Conservation (phyloP, 2,888 invertebrate genomes). For the Callosobruchus maculatus region DNA sequence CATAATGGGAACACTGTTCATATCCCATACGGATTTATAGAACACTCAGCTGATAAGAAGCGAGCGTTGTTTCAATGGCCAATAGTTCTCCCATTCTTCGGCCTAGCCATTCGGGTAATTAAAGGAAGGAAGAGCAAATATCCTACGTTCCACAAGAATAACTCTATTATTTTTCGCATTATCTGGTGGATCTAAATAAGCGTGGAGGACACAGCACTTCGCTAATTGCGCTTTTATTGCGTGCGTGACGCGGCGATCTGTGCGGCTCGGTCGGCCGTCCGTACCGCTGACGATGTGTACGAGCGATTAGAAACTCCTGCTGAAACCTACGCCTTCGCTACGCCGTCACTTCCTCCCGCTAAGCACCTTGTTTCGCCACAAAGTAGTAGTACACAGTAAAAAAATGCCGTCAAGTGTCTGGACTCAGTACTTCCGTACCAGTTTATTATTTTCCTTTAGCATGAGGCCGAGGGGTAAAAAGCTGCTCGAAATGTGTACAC, state of each 20-base stretch:
- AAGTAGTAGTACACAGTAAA: too few relatives aligned
- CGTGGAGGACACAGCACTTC: conserved; percentile 47
- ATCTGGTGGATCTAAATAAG: conserved; percentile 46
- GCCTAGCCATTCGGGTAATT: conserved; percentile 31
- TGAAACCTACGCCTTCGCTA: background rate
- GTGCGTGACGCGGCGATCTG: conserved; percentile 21
- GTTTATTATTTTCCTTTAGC: too few relatives aligned
- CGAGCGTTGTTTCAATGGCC: background rate
- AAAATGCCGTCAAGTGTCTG: too few relatives aligned
- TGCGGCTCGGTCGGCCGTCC: background rate
- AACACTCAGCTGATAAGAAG: background rate
- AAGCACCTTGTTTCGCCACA: background rate
- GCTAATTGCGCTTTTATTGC: conserved; percentile 46
- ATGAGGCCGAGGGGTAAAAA: too few relatives aligned
- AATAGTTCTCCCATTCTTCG: background rate
- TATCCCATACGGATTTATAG: background rate
- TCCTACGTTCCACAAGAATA: conserved; percentile 44
- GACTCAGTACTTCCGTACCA: too few relatives aligned
- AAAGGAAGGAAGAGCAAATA: conserved; percentile 43
- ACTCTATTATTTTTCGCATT: conserved; percentile 45
- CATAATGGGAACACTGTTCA: too few relatives aligned
- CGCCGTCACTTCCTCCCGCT: background rate
- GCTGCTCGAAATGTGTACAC: too few relatives aligned
- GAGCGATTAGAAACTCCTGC: background rate
- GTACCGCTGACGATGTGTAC: background rate